Conservation (phyloP, 2,113 vertebrate genomes). For the Anoplopoma fimbria region DNA sequence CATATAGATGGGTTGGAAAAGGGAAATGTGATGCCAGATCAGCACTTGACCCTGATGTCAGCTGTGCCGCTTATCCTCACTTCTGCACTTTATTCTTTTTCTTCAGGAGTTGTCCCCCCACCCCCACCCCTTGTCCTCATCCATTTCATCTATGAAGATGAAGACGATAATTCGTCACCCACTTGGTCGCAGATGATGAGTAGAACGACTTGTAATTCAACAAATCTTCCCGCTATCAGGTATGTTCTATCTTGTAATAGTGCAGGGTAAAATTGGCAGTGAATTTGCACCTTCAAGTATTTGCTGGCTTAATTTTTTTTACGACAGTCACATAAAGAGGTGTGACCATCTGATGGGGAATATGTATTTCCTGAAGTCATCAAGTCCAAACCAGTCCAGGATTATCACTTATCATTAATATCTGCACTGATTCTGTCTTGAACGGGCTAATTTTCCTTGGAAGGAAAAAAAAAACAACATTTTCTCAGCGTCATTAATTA, state of each 20-base stretch:
- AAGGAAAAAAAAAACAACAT: slow-evolving; percentile 61
- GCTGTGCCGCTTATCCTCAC: slow-evolving; percentile 44
- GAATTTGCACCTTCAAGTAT: background rate
- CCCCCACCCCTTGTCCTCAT: background rate
- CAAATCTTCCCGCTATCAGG: slow-evolving; percentile 34
- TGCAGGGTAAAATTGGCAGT: background rate
- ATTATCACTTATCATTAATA: slow-evolving; percentile 64
- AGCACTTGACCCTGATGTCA: slow-evolving; percentile 76
- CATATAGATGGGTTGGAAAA: slow-evolving; percentile 67
- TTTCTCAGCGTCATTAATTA: slow-evolving; percentile 76
- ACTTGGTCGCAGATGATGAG: slow-evolving; percentile 41
- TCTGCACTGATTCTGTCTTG: slow-evolving; percentile 46
- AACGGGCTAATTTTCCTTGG: slow-evolving; percentile 53
- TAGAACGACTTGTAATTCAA: slow-evolving; percentile 51
- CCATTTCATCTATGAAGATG: slow-evolving; percentile 62
- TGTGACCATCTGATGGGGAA: slow-evolving; percentile 11
- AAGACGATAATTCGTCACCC: slow-evolving; percentile 42
- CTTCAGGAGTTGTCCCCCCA: background rate
- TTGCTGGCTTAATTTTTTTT: slow-evolving; percentile 19
- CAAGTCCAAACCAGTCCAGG: slow-evolving; percentile 46
- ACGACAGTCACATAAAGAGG: slow-evolving; percentile 10
- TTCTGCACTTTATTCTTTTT: slow-evolving; percentile 32
- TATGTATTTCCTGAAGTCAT: slow-evolving; percentile 29
- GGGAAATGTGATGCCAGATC: slow-evolving; percentile 68
- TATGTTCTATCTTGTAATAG: slow-evolving; percentile 43